phyloP scores from a whole-genome alignment of 2,113 vertebrate genomes.

The Sorex araneus region DNA sequence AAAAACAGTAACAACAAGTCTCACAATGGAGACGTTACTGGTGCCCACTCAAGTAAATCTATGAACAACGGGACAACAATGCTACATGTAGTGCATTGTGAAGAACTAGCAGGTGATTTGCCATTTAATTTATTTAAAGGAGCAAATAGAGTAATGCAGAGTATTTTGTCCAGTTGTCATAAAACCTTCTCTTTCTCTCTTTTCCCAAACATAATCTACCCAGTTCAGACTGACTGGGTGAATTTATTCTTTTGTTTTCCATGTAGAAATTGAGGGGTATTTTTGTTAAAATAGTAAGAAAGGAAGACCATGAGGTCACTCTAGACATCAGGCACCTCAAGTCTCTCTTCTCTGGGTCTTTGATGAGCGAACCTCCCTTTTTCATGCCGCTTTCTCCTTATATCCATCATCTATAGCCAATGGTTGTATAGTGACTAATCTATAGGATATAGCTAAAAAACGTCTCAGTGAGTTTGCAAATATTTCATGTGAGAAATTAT shows the following conservation, averaged over 20 bases:
- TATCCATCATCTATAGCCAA: neutral
- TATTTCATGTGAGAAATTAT: slow-evolving; percentile 49
- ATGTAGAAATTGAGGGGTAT: slow-evolving; percentile 50
- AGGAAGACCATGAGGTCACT: neutral
- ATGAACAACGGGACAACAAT: too few species aligned
- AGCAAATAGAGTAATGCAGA: neutral
- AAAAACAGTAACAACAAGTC: too few species aligned
- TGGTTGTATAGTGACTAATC: neutral
- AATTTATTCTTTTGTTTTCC: slow-evolving; percentile 76
- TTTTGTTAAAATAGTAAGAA: neutral
- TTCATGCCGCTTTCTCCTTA: neutral
- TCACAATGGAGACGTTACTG: too few species aligned
- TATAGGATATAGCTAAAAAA: neutral
- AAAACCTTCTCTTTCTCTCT: slow-evolving; percentile 70
- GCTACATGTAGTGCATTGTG: too few species aligned
- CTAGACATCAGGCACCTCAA: neutral
- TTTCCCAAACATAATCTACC: slow-evolving; percentile 85
- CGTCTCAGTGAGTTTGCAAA: neutral
- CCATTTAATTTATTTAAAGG: too few species aligned
- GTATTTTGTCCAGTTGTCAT: slow-evolving; percentile 48
- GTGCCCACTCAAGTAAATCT: too few species aligned
- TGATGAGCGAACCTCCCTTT: neutral
- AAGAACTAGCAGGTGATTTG: neutral
- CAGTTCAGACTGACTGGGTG: slow-evolving; percentile 84
- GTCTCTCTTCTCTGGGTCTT: neutral